A percentile compares a stretch with the other conserved stretches of the same genome.
Evolutionary conservation across 2,888 invertebrate species (phyloP).

Genomic region (Exephanes ischioxanthus): DNA sequence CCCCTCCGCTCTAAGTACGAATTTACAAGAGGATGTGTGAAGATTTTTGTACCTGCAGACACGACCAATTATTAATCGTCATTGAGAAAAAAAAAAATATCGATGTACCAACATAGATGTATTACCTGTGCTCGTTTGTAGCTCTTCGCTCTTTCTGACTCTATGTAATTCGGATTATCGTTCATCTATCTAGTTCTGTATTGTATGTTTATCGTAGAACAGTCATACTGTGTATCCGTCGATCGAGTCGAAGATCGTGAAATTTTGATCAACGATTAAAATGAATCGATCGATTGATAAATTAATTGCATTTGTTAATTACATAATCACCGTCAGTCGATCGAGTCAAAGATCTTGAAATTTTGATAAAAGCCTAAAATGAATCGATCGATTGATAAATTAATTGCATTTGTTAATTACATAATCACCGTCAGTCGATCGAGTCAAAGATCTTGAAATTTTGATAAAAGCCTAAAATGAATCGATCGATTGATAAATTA

Average conservation of each 20-base stretch:
- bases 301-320: too few species aligned
- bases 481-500: background rate
- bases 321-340: background rate
- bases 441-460: too few species aligned
- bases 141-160: conserved; percentile 56
- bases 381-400: too few species aligned
- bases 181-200: conserved; percentile 29
- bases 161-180: conserved; percentile 27
- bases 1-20: background rate
- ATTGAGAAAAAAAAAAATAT: conserved; percentile 32
- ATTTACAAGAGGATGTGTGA: conserved; percentile 18
- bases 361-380: too few species aligned
- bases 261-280: background rate
- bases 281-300: conserved; percentile 5
- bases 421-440: too few species aligned
- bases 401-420: too few species aligned
- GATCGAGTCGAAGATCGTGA: background rate
- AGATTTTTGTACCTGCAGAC: conserved; percentile 4
- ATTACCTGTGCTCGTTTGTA: conserved; percentile 59
- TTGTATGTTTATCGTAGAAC: conserved; percentile 42
- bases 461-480: background rate
- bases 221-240: background rate
- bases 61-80: background rate
- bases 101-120: conserved; percentile 57
- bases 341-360: too few species aligned